Evolutionary conservation across 2,113 vertebrate genomes (phyloP).

Genomic region (Danio rerio): GRCz12tu NC_133178.1:34147501-34148000

Average conservation of each 20-base stretch:
- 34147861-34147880: too few relatives aligned
- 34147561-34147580: conserved; percentile 45
- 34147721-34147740: neutral
- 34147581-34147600: conserved; percentile 48
- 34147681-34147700: neutral
- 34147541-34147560: conserved; percentile 48
- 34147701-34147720: neutral
- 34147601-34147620: conserved; percentile 43
- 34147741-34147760: neutral
- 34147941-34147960: too few relatives aligned
- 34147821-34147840: neutral
- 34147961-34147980: too few relatives aligned
- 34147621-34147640: conserved; percentile 26
- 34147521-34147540: conserved; percentile 46
- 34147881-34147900: too few relatives aligned
- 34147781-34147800: neutral
- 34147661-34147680: conserved; percentile 16
- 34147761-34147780: neutral
- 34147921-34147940: too few relatives aligned
- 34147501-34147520: conserved; percentile 40
- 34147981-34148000: too few relatives aligned
- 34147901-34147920: too few relatives aligned
- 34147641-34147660: neutral
- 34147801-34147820: neutral
- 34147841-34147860: neutral